A percentile compares a stretch with the other conserved stretches of the same genome.
These are phyloP conservation scores for Dolichoris vasculosae DNA, from an alignment of 1,140 invertebrate genomes.

Conservation along the genomic window DNA sequence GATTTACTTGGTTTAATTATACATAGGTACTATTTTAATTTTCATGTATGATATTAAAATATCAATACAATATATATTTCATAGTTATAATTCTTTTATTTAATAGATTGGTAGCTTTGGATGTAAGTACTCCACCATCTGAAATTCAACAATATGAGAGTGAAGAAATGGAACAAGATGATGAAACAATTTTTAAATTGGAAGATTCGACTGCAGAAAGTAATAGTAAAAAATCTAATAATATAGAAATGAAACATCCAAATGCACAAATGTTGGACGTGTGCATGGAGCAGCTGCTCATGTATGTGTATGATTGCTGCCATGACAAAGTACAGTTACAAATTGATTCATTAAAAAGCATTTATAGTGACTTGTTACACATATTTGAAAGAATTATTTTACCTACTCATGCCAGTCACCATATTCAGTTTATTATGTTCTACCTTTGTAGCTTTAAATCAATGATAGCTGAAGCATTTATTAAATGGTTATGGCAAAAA, in stretches of 20 bases:
- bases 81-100: constrained; percentile 11
- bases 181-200: constrained; percentile 71
- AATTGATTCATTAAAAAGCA: constrained; percentile 68
- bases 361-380: constrained; percentile 75
- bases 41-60: neutral
- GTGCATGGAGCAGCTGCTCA: constrained; percentile 78
- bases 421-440: constrained; percentile 88
- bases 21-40: constrained; percentile 76
- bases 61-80: neutral
- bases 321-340: constrained; percentile 65
- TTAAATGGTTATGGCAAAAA: constrained; percentile 85
- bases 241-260: constrained; percentile 64
- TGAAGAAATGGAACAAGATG: constrained; percentile 66
- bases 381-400: constrained; percentile 85
- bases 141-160: constrained; percentile 74
- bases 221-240: constrained; percentile 63
- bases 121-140: constrained; percentile 79
- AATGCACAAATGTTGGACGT: constrained; percentile 79
- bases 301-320: constrained; percentile 76
- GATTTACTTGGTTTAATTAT: constrained; percentile 80
- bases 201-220: constrained; percentile 66
- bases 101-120: constrained; percentile 79
- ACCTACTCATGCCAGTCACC: constrained; percentile 82
- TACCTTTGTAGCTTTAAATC: constrained; percentile 83
- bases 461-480: constrained; percentile 80